Base-by-base conservation (phyloP, 2,888 invertebrate genomes). In the Allophyes oxyacanthae region DNA sequence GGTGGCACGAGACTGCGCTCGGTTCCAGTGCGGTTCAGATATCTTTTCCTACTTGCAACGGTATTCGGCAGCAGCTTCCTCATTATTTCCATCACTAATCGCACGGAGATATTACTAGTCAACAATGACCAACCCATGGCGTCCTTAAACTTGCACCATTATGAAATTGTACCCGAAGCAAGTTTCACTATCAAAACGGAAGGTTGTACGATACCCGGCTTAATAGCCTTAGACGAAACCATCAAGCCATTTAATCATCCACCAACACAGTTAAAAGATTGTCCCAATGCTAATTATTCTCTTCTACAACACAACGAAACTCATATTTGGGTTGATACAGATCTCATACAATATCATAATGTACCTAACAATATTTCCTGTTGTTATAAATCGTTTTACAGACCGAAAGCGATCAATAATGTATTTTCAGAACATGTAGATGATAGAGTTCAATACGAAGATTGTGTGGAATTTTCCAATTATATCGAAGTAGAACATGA, bases 121-220 rank as follows among this genome's bases (percentile, higher is more conserved):
- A 84, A 82, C 57, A 86, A 80, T 48, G 84, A 87, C 11, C 64
- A 62, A 77, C 64, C 73, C 20, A 65, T 78, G 46, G 70, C 74
- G 34, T 51, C 77, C 34, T 64, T 84, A 75, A 60, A 76, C 65
- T 59, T 68, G 6, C 78, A 80, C 26, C 76, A 67, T 43, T 78
- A 81, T 50, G 76, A 81, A 28, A 56, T 72, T 30, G 67, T 80
- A n/a, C 63, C 72, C 0, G 87, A 85, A 41, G 76, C 83, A 51
- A 80, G 79, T 65, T 95, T 92, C 72, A 89, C 95, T 2, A 95
- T 96, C 46, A 94, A 95, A 77, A 96, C 95, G 7, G 88, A 92
- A 57, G 96, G 96, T 15, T 97, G 97, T 79, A 95, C 95, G 8
- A 96, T 97, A 68, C 96, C 96, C 0, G 94, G 94, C 1, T 86